Evolutionary conservation across 2,888 invertebrate species (phyloP), one percentile per base, ranked within the genome.

Genomic region (Marronus borbonicus): DNA sequence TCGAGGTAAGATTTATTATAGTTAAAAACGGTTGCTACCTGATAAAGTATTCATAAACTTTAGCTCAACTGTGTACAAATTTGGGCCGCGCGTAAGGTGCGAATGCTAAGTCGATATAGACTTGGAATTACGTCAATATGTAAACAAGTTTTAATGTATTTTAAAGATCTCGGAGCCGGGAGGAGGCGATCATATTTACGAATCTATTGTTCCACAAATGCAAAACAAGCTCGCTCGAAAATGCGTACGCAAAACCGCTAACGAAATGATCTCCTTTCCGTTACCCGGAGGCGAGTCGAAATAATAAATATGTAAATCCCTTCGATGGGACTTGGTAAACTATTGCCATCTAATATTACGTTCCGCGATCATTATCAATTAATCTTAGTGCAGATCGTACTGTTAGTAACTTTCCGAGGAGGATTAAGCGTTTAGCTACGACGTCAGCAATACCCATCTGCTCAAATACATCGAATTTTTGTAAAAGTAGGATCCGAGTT

Each of bases 121-220:
- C 4, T 12, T 12, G 66, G 49, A 44, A 49, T 20, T 49, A 3
- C 66, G 44, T 49, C 20, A 66, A 49, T 66, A 66, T 24, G 20
- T 44, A 2, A 49, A 66, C 49, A 66, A 66, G 49, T 66, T 66
- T 66, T 66, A 66, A 66, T 44, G 49, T 20, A 49, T 66, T 66
- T 49, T 49, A 17, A 66, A 66, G 24, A 24, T 49, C 20, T 55
- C 8, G 8, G 1, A 31, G 31, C 31, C 44, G 44, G 20, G 12
- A 4, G 17, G 44, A 66, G 20, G 31, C 24, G 62, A 8, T 8
- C 62, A 31, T 8, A 62, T 62, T 62, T 62, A 62, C 3, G 17
- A 44, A 8, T 62, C 62, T 31, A 62, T 62, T 62, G 62, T 62
- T 62, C 31, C 24, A 12, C 28, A 28, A 62, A 31, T 24, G 28